Conservation (phyloP, 2,888 invertebrate species). For the Crocallis elinguaria region DNA sequence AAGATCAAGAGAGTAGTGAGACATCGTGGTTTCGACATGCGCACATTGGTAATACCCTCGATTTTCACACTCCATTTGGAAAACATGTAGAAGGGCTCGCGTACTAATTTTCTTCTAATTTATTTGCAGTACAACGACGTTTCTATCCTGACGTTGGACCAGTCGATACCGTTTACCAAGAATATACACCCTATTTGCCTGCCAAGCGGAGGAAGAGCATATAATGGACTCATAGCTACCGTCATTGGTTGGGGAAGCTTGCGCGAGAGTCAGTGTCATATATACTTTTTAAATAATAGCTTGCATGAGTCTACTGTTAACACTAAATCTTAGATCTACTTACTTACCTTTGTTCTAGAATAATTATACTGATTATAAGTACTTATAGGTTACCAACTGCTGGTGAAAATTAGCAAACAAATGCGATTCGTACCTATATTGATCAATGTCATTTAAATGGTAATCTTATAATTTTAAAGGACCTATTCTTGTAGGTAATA, state of each 20-base stretch:
- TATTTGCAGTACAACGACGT: constrained; percentile 91
- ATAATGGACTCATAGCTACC: constrained; percentile 89
- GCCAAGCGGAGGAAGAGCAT: constrained; percentile 86
- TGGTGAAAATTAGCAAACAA: too few relatives aligned
- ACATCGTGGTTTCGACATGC: constrained; percentile 92
- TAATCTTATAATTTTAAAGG: too few relatives aligned
- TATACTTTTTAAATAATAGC: not conserved
- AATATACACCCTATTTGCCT: constrained; percentile 92
- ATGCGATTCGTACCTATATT: too few relatives aligned
- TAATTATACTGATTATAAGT: too few relatives aligned
- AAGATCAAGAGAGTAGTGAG: constrained; percentile 93
- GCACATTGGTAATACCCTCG: constrained; percentile 86
- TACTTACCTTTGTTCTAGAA: too few relatives aligned
- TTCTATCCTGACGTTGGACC: constrained; percentile 91
- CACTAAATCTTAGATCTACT: too few relatives aligned
- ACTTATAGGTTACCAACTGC: too few relatives aligned
- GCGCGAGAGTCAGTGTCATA: constrained; percentile 86
- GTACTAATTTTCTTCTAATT: constrained; percentile 4
- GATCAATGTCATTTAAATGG: too few relatives aligned
- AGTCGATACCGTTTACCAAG: constrained; percentile 89
- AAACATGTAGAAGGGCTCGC: not conserved
- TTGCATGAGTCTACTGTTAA: too few relatives aligned
- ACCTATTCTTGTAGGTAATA: too few relatives aligned
- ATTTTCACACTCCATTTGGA: not conserved
- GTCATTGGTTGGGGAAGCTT: constrained; percentile 96